phyloP scores from a whole-genome alignment of 2,888 invertebrate genomes.

The Formica aserva region DNA sequence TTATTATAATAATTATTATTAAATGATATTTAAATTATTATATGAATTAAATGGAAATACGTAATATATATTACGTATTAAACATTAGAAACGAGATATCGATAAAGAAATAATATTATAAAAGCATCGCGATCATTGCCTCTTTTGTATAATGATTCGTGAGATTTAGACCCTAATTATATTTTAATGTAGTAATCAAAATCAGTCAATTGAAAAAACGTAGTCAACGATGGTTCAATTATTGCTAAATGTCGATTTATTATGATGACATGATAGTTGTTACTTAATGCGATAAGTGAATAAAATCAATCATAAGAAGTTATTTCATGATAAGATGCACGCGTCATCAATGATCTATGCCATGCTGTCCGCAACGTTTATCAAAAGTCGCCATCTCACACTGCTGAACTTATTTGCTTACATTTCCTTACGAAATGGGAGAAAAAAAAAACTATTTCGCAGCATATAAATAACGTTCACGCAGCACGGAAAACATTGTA shows the following conservation, averaged over 20 bases:
- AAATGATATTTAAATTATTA: background rate
- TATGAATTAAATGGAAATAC: background rate
- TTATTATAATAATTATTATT: background rate
- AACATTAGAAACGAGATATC: background rate
- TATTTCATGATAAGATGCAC: slow-evolving; percentile 25
- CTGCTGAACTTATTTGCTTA: background rate
- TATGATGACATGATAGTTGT: slow-evolving; percentile 22
- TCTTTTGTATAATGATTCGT: background rate
- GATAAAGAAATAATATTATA: background rate
- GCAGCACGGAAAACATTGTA: background rate
- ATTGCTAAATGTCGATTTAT: slow-evolving; percentile 30
- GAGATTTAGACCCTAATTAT: background rate
- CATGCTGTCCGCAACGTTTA: slow-evolving; percentile 22
- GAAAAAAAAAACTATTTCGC: slow-evolving; percentile 2
- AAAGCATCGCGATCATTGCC: background rate
- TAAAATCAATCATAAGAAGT: slow-evolving; percentile 36
- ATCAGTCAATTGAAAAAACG: background rate
- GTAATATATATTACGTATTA: background rate
- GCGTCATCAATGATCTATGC: slow-evolving; percentile 24
- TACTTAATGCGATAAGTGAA: slow-evolving; percentile 28
- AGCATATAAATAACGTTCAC: background rate
- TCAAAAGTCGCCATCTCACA: background rate
- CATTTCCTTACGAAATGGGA: background rate
- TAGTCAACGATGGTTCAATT: background rate
- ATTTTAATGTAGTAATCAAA: background rate